phyloP scores from a whole-genome alignment of 2,888 invertebrate species.

The Leptothorax acervorum region DNA sequence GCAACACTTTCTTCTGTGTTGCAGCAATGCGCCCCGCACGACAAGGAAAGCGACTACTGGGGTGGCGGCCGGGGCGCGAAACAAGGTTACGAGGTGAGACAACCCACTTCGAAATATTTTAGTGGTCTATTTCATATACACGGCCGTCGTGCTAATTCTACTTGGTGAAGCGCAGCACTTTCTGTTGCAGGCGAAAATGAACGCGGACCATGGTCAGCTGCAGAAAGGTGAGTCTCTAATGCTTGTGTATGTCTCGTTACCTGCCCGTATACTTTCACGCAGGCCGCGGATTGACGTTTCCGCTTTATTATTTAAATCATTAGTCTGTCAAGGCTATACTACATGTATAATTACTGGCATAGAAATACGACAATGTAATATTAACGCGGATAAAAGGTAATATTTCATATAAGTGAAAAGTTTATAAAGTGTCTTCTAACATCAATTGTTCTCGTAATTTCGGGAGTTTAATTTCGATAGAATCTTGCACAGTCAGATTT shows the following conservation, averaged over 20 bases:
- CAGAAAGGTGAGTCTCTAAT: constrained; percentile 86
- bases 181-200: constrained; percentile 87
- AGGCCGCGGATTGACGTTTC: background rate
- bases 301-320: constrained; percentile 5
- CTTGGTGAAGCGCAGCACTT: constrained; percentile 84
- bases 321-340: background rate
- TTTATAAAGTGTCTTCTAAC: background rate
- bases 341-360: background rate
- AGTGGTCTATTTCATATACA: constrained; percentile 60
- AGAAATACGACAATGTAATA: background rate
- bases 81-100: constrained; percentile 85
- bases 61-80: constrained; percentile 83
- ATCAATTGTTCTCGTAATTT: background rate
- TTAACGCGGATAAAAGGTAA: background rate
- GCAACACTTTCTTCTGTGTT: constrained; percentile 69
- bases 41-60: constrained; percentile 85
- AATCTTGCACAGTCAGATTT: background rate
- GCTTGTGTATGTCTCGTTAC: background rate
- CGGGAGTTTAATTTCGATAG: background rate
- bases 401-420: background rate
- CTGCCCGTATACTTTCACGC: background rate
- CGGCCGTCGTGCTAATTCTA: constrained; percentile 78
- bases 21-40: constrained; percentile 85
- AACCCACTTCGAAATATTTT: constrained; percentile 70
- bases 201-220: constrained; percentile 86